phyloP scores from a whole-genome alignment of 1,140 invertebrate species.

The Zaprionus vittiger region DNA sequence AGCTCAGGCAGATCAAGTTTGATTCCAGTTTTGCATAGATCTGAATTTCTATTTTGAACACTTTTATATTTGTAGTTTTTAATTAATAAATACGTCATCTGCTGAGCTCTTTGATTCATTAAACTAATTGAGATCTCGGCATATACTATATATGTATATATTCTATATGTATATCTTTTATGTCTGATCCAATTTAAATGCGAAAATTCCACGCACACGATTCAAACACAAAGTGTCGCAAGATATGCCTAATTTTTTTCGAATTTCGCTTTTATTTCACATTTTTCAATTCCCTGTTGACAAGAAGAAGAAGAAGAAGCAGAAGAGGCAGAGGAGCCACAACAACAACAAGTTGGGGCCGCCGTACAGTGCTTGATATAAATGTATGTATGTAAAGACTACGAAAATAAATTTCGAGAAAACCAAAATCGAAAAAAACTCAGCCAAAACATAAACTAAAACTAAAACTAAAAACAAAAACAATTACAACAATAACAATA shows the following conservation, averaged over 20 bases:
- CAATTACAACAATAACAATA: conserved; percentile 25
- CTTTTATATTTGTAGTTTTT: background rate
- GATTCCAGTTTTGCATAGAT: background rate
- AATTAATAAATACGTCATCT: background rate
- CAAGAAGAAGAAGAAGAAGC: conserved; percentile 11
- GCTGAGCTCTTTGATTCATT: conserved; percentile 1
- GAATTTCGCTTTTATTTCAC: conserved; percentile 26
- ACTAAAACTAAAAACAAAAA: conserved; percentile 49
- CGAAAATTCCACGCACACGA: conserved; percentile 47
- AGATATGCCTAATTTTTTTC: conserved; percentile 42
- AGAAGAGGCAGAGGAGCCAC: conserved; percentile 28
- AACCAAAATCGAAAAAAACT: conserved; percentile 52
- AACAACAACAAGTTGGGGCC: conserved; percentile 8
- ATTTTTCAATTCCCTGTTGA: conserved; percentile 61
- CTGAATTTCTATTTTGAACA: background rate
- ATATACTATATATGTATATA: background rate
- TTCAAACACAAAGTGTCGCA: conserved; percentile 50
- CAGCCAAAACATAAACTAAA: conserved; percentile 46
- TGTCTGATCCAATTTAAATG: background rate
- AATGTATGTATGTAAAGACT: conserved; percentile 48
- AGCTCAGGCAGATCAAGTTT: conserved; percentile 1
- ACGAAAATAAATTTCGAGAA: conserved; percentile 70
- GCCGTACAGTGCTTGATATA: background rate
- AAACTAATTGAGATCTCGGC: background rate
- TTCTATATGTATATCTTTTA: background rate